These are phyloP conservation scores for Pelusios castaneus DNA, from an alignment of 2,113 vertebrate species.

Conservation along the genomic window DNA sequence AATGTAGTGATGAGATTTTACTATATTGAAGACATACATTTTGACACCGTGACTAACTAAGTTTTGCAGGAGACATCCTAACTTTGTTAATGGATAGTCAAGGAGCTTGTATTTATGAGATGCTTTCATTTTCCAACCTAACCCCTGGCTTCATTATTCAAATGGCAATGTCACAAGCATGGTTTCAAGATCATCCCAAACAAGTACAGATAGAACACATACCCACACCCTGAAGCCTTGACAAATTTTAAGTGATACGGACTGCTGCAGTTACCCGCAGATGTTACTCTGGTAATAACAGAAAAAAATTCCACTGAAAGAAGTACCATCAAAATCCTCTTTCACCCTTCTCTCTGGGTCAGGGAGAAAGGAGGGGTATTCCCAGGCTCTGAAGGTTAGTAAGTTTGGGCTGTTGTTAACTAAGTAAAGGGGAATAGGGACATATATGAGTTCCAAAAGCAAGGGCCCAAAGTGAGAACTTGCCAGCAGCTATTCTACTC, in stretches of 20 bases:
- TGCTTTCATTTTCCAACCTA: neutral
- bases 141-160: neutral
- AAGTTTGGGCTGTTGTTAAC: neutral
- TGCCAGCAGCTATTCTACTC: neutral
- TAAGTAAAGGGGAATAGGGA: neutral
- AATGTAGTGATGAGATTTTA: neutral
- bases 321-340: neutral
- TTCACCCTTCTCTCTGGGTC: neutral
- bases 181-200: neutral
- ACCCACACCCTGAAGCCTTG: neutral
- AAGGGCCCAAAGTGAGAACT: neutral
- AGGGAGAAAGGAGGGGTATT: neutral
- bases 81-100: neutral
- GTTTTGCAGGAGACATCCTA: neutral
- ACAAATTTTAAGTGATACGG: neutral
- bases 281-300: neutral
- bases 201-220: neutral
- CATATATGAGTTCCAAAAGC: neutral
- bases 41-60: too few relatives aligned
- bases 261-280: neutral
- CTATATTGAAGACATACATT: neutral
- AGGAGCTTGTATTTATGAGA: neutral
- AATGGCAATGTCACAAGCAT: slow-evolving; percentile 5
- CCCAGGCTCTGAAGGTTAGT: neutral
- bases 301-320: neutral